Conservation (phyloP, 2,113 vertebrate species). For the Thamnophis sirtalis region DNA sequence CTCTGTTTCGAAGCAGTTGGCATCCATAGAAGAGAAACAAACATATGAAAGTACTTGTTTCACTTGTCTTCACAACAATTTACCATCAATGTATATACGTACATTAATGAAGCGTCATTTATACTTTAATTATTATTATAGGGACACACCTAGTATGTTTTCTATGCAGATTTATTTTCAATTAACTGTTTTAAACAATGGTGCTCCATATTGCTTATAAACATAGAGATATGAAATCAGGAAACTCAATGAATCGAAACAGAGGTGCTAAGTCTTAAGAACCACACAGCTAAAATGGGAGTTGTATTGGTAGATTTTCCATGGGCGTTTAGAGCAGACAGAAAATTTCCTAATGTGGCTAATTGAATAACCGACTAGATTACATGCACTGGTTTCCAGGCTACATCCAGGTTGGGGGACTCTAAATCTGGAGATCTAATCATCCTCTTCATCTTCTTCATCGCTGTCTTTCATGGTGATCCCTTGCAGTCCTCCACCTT, state of each 20-base stretch:
- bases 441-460: slow-evolving; percentile 90
- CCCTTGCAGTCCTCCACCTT: slow-evolving; percentile 92
- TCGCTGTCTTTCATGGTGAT: slow-evolving; percentile 99
- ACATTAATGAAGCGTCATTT: slow-evolving; percentile 92
- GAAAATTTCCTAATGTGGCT: slow-evolving; percentile 94
- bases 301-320: slow-evolving; percentile 88
- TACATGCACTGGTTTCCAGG: slow-evolving; percentile 97
- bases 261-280: slow-evolving; percentile 87
- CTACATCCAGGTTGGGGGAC: slow-evolving; percentile 68
- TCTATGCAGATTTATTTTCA: slow-evolving; percentile 81
- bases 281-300: slow-evolving; percentile 94
- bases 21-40: slow-evolving; percentile 86
- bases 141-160: slow-evolving; percentile 83
- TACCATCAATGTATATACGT: slow-evolving; percentile 89
- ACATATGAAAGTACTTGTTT: slow-evolving; percentile 81
- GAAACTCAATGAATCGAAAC: slow-evolving; percentile 82
- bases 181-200: slow-evolving; percentile 93
- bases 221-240: slow-evolving; percentile 91
- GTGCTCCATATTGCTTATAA: slow-evolving; percentile 99
- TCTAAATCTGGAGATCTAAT: slow-evolving; percentile 73
- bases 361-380: slow-evolving; percentile 87
- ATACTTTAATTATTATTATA: slow-evolving; percentile 89
- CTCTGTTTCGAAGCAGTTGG: slow-evolving; percentile 86
- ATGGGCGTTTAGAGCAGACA: slow-evolving; percentile 93
- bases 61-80: slow-evolving; percentile 85